A percentile compares a stretch with the other conserved stretches of the same genome.
phyloP scores from a whole-genome alignment of 2,113 vertebrate species.

The Lonchura striata region DNA sequence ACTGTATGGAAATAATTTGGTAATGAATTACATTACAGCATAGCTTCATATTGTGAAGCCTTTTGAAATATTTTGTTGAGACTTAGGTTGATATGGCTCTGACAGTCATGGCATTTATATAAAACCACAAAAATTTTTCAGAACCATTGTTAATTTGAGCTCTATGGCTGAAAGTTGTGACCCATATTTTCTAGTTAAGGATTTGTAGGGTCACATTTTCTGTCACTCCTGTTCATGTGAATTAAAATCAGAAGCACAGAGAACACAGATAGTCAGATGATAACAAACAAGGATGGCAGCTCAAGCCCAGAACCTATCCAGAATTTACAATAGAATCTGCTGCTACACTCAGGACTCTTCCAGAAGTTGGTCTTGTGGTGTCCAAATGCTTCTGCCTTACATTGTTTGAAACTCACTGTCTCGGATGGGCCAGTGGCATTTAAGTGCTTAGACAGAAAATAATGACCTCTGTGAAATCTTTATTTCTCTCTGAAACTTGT shows the following conservation, averaged over 20 bases:
- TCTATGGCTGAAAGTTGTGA: conserved; percentile 3
- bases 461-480: neutral
- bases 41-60: conserved; percentile 16
- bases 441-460: neutral
- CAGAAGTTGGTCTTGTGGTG: neutral
- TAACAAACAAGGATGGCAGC: neutral
- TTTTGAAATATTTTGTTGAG: neutral
- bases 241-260: neutral
- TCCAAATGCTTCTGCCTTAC: neutral
- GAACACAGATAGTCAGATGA: neutral
- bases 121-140: neutral
- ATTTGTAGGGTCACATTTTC: conserved; percentile 25
- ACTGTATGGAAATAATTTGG: conserved; percentile 13
- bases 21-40: neutral
- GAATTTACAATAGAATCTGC: neutral
- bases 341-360: neutral
- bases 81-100: neutral
- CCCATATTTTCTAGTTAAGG: conserved; percentile 10
- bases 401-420: neutral
- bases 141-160: conserved; percentile 9
- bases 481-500: neutral
- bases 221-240: neutral
- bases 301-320: neutral
- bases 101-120: neutral
- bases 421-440: neutral